Evolutionary conservation across 2,113 vertebrate species (phyloP), one percentile per base, ranked within the genome.

Genomic region (Sinocyclocheilus maitianheensis): DNA sequence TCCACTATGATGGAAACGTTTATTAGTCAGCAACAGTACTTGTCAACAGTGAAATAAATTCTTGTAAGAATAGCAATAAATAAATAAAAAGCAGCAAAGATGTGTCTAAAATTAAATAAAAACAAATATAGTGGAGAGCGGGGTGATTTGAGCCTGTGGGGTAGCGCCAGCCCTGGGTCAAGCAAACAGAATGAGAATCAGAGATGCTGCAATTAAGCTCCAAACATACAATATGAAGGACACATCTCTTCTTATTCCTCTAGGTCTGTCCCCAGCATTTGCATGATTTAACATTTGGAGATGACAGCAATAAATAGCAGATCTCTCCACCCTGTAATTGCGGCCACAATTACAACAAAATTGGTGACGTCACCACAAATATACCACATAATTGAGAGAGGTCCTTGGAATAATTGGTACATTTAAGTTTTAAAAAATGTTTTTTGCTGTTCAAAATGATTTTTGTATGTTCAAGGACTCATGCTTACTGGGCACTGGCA

Each of bases 241-340:
- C 34, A 78, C 24, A 14, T 60, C 60, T 40, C 16, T 77, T 75
- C 30, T 69, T 30, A 63, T 85, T 77, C 40, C 37, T 12, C 26
- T 67, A 60, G 46, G 71, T 71, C 69, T 71, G 37, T 71, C 14
- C 3, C 71, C 53, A 26, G 79, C 77, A 83, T 80, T 77, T 84
- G 84, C 69, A 20, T 69, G 81, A 76, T 89, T 87, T 84, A 87
- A 81, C 86, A 86, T 87, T 88, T 90, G 40, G 62, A 78, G 80
- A 86, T 77, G 84, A 83, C 77, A 78, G 58, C 48, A 84, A 77
- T 90, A 88, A 89, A 89, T 83, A 86, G 78, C 79, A 78, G 87
- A 51, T 82, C 75, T 87, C 78, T 79, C 51, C 75, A 53, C 74
- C 20, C 26, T 26, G 76, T 85, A 84, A 89, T 89, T 87, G 48